Conservation (phyloP, 2,888 invertebrate species). For the Pseudanteris insignis region DNA sequence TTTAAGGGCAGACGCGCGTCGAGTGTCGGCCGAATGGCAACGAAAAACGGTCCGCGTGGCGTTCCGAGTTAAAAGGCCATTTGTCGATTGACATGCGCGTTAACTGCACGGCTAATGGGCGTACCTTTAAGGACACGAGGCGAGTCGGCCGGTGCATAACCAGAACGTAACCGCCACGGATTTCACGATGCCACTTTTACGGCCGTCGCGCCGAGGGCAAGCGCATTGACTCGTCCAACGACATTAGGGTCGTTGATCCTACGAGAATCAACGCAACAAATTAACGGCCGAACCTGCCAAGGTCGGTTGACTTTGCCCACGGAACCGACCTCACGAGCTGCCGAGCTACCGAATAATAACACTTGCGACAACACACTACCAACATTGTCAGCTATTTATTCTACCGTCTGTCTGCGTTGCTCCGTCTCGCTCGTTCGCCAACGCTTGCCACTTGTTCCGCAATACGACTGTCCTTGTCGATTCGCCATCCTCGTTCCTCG, state of each 20-base stretch:
- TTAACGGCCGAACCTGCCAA: slow-evolving; percentile 40
- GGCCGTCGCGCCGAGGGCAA: slow-evolving; percentile 25
- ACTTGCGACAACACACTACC: slow-evolving; percentile 1
- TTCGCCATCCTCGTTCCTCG: no score
- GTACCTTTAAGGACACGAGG: slow-evolving; percentile 12
- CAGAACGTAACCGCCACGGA: slow-evolving; percentile 20
- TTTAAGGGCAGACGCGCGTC: no score
- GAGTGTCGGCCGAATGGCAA: not conserved
- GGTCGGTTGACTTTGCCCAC: slow-evolving; percentile 25
- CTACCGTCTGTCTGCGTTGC: no score
- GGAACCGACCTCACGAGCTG: slow-evolving; percentile 26
- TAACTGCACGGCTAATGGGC: slow-evolving; percentile 19
- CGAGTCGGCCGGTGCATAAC: no score
- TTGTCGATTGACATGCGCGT: slow-evolving; percentile 22
- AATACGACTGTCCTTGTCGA: no score
- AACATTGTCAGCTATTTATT: no score
- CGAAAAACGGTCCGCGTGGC: slow-evolving; percentile 1
- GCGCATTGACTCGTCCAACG: slow-evolving; percentile 41
- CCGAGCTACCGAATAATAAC: slow-evolving; percentile 24
- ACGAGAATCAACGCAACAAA: slow-evolving; percentile 28
- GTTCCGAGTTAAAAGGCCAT: slow-evolving; percentile 9
- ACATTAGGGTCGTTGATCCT: slow-evolving; percentile 42
- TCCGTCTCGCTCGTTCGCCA: no score
- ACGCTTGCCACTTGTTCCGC: no score
- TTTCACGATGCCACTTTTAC: slow-evolving; percentile 42